Base-by-base conservation (phyloP, 1,140 invertebrate genomes). In the Acromyrmex echinatior region DNA sequence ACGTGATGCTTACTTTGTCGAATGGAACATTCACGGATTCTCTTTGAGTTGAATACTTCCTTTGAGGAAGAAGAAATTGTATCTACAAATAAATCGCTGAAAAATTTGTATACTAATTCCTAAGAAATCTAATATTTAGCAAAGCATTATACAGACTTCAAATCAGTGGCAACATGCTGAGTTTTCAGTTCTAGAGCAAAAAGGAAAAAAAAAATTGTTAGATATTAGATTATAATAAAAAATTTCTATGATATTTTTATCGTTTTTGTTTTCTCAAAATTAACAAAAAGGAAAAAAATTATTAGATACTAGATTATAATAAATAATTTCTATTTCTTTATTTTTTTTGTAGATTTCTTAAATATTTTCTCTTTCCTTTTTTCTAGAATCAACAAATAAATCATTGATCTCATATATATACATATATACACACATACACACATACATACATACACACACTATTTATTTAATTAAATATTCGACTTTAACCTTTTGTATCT, bases 101-200 rank as follows among this genome's bases (percentile, higher is more conserved):
- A 63, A 74, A 81, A 84, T 73, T 31, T 51, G 25, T 76, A 58
- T 56, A 82, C 28, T 39, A 84, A 51, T 76, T 84, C 18, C n/a
- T n/a, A 76, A 28, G 9, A 63, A 51, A 62, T 73, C 49, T 74
- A 12, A 63, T 74, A 63, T 74, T 49, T 60, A 56, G 21, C 31
- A 28, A 45, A 53, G 4, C 14, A 35, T n/a, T 45, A 73, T 25
- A 70, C 1, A 45, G 39, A 45, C 35, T 21, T n/a, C 18, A 63
- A 53, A 4, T 39, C 16, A 39, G 7, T 25, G 7, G 3, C 28
- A 58, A 58, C 16, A 39, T 21, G 51, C 16, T 31, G 7, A n/a
- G 49, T n/a, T n/a, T n/a, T 73, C 18, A 51, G 7, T 18, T 35
- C 10, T 58, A 39, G 39, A 60, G 14, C 25, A 18, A 16, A 35